A percentile compares a stretch with the other conserved stretches of the same genome.
phyloP scores from a whole-genome alignment of 2,797 vertebrate genomes.

The Helostoma temminkii region DNA sequence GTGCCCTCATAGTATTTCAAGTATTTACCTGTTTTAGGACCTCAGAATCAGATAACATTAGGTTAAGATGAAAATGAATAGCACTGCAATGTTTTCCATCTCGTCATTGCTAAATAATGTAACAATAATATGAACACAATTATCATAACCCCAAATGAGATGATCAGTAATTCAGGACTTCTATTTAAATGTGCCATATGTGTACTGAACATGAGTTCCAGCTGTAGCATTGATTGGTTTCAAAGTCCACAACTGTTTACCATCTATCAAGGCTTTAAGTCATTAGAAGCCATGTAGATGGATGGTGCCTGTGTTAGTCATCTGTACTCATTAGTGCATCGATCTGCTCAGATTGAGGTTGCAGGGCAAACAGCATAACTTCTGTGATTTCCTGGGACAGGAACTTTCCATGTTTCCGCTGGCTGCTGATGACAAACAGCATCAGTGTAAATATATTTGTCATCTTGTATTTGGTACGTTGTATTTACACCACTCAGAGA shows the following conservation, averaged over 20 bases:
- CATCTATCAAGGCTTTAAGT: conserved; percentile 34
- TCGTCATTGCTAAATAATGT: too few species aligned
- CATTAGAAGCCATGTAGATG: conserved; percentile 10
- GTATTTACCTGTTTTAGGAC: too few species aligned
- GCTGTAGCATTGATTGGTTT: conserved; percentile 39
- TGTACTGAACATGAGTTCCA: conserved; percentile 17
- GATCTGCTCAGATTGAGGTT: conserved; percentile 42
- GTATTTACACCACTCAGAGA: neutral
- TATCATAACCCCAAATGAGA: too few species aligned
- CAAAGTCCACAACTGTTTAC: conserved; percentile 41
- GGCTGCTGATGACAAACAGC: conserved; percentile 13
- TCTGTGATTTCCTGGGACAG: conserved; percentile 33
- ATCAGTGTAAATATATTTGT: conserved; percentile 19
- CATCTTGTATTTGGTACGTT: neutral
- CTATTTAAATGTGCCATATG: neutral
- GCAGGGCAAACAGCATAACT: conserved; percentile 33
- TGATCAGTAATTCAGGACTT: neutral
- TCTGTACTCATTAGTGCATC: conserved; percentile 46
- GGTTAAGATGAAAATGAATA: too few species aligned
- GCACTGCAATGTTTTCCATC: too few species aligned
- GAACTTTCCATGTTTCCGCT: conserved; percentile 19
- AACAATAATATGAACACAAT: too few species aligned
- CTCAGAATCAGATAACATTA: too few species aligned
- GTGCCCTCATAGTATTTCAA: too few species aligned
- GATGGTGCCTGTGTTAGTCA: conserved; percentile 27